Evolutionary conservation across 2,113 vertebrate genomes (phyloP).

Genomic region (Xerus inauris): DNA sequence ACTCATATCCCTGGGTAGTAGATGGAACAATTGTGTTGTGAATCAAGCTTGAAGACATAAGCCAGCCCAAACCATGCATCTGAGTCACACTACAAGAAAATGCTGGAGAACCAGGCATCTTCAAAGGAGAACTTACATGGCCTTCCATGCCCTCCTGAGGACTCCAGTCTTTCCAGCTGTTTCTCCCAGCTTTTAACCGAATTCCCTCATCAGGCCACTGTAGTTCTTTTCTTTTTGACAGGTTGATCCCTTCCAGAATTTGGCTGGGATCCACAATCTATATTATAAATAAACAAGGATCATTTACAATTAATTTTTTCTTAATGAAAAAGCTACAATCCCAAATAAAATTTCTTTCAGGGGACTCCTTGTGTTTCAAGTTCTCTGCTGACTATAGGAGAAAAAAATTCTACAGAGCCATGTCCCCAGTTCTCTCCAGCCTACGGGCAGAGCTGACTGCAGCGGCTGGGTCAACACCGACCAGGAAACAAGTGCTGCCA

Average conservation of each 20-base stretch:
- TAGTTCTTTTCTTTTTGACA: conserved; percentile 98
- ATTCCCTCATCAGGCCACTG: conserved; percentile 98
- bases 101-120: background rate
- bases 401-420: background rate
- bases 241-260: conserved; percentile 96
- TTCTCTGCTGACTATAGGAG: background rate
- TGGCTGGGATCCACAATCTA: conserved; percentile 95
- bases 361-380: background rate
- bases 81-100: background rate
- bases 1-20: background rate
- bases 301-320: conserved; percentile 69
- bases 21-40: background rate
- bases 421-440: background rate
- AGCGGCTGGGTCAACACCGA: background rate
- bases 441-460: background rate
- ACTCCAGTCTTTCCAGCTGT: conserved; percentile 99
- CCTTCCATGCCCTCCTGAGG: conserved; percentile 99
- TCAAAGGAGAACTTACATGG: conserved; percentile 90
- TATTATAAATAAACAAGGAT: conserved; percentile 75
- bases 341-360: conserved; percentile 11
- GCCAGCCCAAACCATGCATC: background rate
- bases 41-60: background rate
- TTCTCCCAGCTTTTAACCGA: conserved; percentile 96
- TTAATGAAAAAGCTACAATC: background rate
- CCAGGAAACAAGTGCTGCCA: background rate